Base-by-base conservation (phyloP, 2,888 invertebrate species). In the Drosophila mettleri region DNA sequence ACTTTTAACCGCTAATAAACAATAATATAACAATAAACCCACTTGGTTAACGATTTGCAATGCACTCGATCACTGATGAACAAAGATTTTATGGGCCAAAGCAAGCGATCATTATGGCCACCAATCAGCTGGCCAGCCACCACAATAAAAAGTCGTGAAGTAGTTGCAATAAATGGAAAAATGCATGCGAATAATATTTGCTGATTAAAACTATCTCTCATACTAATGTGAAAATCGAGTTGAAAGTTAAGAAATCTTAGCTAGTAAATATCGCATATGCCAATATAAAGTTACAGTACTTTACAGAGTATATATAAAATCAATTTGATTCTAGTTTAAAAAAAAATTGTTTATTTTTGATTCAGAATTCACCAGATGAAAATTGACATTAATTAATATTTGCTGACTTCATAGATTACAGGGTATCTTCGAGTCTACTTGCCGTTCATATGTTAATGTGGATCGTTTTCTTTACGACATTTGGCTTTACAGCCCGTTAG, bases 401-500 rank as follows among this genome's bases (percentile, higher is more conserved):
- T n/a, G n/a, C n/a, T n/a, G n/a, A n/a, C n/a, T n/a, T n/a, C n/a
- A n/a, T n/a, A n/a, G n/a, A n/a, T 10, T 45, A 29, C 29, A 18
- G 46, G 29, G 29, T 46, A 46, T 46, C 46, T 24, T n/a, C 1
- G n/a, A 9, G n/a, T 29, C 27, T 12, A 29, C 12, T 27, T 6
- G 18, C 7, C 12, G 6, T 18, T 6, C 16, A 0, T 46, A 0
- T 10, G n/a, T 8, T n/a, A 7, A 12, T 8, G n/a, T n/a, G 8
- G 5, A 10, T 18, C 4, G 6, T 48, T 38, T 46, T 6, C 55
- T 68, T 65, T 57, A 65, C 60, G 53, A 69, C 52, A 55, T 57
- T 68, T 33, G 8, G 52, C 48, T 69, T 69, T 49, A 64, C 60
- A 64, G 52, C 74, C 65, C 49, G 69, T 64, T 73, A 57, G 60